These are phyloP conservation scores for Boulengeromyrus knoepffleri DNA, from an alignment of 2,113 vertebrate species.

Conservation along the genomic window DNA sequence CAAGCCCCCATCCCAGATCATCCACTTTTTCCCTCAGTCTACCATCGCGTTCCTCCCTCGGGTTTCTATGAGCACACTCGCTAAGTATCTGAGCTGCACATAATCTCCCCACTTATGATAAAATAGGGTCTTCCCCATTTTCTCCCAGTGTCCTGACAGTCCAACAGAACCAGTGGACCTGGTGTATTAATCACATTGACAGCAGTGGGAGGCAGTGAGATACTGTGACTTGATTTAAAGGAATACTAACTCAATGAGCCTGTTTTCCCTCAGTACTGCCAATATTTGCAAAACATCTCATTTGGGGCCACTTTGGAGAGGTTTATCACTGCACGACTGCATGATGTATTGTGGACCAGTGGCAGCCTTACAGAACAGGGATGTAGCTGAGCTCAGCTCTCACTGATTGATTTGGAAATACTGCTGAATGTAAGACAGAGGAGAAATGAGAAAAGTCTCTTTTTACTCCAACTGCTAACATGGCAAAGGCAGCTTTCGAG, in stretches of 20 bases:
- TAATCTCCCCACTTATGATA: neutral
- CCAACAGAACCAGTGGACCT: neutral
- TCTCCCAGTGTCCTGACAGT: neutral
- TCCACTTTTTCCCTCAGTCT: neutral
- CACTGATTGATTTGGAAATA: neutral
- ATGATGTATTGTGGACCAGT: neutral
- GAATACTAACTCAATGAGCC: neutral
- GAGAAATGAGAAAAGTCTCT: neutral
- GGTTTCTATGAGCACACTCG: neutral
- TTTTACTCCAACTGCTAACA: neutral
- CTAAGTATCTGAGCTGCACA: neutral
- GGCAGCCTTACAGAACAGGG: neutral
- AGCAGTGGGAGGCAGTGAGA: neutral
- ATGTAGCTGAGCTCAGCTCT: neutral
- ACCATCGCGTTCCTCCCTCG: neutral
- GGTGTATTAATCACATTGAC: neutral
- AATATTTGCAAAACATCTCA: neutral
- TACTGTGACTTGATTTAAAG: neutral
- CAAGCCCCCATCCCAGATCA: neutral
- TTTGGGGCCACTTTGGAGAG: neutral
- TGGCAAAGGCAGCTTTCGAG: neutral
- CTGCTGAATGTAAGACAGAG: neutral
- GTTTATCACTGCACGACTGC: neutral
- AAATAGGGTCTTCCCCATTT: neutral
- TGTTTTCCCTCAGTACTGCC: conserved; percentile 2